These are phyloP conservation scores for Pteropus alecto DNA, from an alignment of 2,113 vertebrate species.

Conservation along the genomic window DNA sequence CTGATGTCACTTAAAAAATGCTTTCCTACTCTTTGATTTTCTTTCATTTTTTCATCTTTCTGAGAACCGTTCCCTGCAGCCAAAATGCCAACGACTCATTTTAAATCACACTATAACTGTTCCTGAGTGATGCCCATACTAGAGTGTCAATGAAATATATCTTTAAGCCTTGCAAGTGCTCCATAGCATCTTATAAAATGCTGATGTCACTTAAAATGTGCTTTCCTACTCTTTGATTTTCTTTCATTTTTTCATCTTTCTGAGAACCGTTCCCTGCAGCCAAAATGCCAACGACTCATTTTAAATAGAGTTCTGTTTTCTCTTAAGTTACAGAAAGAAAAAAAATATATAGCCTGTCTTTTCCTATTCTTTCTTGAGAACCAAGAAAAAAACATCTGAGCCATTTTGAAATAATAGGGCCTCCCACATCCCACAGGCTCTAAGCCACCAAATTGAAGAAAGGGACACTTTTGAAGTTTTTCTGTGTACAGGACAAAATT, in stretches of 20 bases:
- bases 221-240: neutral
- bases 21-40: neutral
- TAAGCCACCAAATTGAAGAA: neutral
- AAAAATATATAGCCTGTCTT: neutral
- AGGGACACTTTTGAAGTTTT: neutral
- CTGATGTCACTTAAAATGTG: neutral
- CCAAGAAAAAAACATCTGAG: neutral
- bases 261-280: neutral
- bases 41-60: slow-evolving; percentile 38
- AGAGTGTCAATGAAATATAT: neutral
- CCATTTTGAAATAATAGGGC: neutral
- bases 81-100: slow-evolving; percentile 44
- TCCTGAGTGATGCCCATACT: rapidly evolving
- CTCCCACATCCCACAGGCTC: neutral
- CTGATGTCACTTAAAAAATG: neutral
- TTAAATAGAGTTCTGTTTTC: neutral
- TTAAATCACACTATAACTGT: neutral
- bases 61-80: neutral
- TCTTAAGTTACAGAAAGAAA: neutral
- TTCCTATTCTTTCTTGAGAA: neutral
- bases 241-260: slow-evolving; percentile 38
- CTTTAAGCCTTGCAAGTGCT: neutral
- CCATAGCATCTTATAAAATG: neutral
- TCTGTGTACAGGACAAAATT: neutral
- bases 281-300: slow-evolving; percentile 44